These are phyloP conservation scores for Xiphorhynchus erythropygius DNA, from an alignment of 2,797 vertebrate genomes.

Conservation along the genomic window DNA sequence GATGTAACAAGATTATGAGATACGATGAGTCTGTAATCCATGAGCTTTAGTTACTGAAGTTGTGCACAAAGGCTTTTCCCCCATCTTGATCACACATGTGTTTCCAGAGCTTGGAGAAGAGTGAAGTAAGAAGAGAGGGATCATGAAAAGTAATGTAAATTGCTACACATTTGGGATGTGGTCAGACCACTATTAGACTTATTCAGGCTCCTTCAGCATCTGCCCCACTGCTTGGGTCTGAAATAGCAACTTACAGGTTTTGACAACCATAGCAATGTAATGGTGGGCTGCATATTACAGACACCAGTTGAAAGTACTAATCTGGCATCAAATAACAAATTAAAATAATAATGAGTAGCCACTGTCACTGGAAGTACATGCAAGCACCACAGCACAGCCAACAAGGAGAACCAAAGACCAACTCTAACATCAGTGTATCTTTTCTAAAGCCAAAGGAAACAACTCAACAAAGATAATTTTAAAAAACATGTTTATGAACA, in stretches of 20 bases:
- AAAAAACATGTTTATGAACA: neutral
- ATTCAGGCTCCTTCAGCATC: neutral
- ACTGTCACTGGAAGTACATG: neutral
- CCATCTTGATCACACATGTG: neutral
- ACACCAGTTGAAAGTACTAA: neutral
- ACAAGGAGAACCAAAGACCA: neutral
- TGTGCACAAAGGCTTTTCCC: neutral
- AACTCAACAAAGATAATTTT: neutral
- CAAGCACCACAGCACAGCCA: neutral
- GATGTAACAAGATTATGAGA: neutral
- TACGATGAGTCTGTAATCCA: rapidly evolving
- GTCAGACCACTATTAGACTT: neutral
- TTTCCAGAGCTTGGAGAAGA: neutral
- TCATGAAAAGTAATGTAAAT: neutral
- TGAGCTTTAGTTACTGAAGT: neutral
- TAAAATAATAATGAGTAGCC: neutral
- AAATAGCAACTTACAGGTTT: neutral
- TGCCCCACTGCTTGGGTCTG: neutral
- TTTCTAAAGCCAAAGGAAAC: neutral
- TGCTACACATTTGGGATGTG: neutral
- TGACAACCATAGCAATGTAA: neutral
- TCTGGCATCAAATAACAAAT: neutral
- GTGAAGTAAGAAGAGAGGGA: neutral
- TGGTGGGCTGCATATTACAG: neutral
- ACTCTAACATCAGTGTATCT: neutral